Conservation (phyloP, 2,888 invertebrate genomes). For the Drosophila merina region DNA sequence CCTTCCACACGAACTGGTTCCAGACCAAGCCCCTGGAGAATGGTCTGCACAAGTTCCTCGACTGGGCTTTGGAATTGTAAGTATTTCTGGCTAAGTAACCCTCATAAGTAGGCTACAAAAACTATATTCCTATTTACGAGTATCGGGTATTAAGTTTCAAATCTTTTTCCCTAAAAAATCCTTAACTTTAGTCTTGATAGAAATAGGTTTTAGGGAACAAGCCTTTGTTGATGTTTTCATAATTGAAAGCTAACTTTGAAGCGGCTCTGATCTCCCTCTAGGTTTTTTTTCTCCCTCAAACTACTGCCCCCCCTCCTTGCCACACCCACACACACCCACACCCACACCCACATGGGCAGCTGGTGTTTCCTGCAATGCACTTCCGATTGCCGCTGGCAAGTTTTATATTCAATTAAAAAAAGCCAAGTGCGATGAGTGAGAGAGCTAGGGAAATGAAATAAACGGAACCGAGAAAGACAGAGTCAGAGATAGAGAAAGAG, state of each 20-base stretch:
- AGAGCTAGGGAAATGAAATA: conserved; percentile 1
- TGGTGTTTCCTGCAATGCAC: conserved; percentile 73
- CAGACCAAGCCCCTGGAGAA: conserved; percentile 92
- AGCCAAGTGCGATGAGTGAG: conserved; percentile 23
- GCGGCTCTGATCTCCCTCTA: conserved; percentile 19
- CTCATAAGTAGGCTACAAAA: too few species aligned
- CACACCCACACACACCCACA: too few species aligned
- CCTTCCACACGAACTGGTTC: conserved; percentile 99
- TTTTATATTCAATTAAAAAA: conserved; percentile 75
- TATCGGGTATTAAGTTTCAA: not conserved
- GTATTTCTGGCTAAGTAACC: conserved; percentile 71
- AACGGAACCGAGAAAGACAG: conserved; percentile 9
- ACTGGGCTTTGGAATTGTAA: conserved; percentile 90
- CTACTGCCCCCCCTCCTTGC: conserved; percentile 26
- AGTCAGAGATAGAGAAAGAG: conserved; percentile 2
- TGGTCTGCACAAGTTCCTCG: conserved; percentile 93
- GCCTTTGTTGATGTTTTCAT: conserved; percentile 59
- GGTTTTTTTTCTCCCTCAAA: conserved; percentile 1
- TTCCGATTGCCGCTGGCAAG: conserved; percentile 75
- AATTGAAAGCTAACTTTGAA: conserved; percentile 74
- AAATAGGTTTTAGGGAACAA: conserved; percentile 3
- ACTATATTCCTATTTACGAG: not conserved
- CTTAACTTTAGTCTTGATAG: conserved; percentile 3
- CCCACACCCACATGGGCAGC: conserved; percentile 53
- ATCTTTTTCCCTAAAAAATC: conserved; percentile 14